Evolutionary conservation across 2,113 vertebrate genomes (phyloP).

Genomic region (Prunella himalayana): DNA sequence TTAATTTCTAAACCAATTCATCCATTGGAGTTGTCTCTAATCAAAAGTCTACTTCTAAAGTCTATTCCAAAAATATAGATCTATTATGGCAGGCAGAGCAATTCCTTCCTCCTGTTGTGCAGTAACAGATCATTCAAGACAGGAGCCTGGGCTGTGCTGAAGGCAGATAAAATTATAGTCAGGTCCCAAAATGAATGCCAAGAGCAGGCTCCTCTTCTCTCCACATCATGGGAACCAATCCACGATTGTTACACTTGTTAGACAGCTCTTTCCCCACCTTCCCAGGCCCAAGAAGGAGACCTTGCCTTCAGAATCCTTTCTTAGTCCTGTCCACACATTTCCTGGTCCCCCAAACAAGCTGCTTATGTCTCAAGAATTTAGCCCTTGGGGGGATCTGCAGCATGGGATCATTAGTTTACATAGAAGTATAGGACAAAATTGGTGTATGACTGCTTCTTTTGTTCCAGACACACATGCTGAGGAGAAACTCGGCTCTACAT

Average conservation of each 20-base stretch:
- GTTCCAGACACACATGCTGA: neutral
- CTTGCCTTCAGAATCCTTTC: neutral
- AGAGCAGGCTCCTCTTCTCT: neutral
- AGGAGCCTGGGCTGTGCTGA: neutral
- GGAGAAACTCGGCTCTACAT: neutral
- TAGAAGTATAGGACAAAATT: neutral
- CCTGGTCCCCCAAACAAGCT: neutral
- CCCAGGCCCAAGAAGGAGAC: neutral
- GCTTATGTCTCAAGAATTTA: neutral
- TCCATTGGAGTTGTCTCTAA: neutral
- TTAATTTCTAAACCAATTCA: neutral
- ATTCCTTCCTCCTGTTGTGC: neutral
- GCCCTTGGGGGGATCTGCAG: accelerated
- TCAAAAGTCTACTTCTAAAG: neutral
- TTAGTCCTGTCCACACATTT: neutral
- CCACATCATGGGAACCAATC: neutral
- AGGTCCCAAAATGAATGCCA: neutral
- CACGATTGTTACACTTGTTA: accelerated
- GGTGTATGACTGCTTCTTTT: neutral
- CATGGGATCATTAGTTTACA: neutral
- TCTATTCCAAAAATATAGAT: neutral
- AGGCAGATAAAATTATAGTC: neutral
- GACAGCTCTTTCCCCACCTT: neutral
- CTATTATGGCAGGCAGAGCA: neutral
- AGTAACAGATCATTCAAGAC: neutral